These are phyloP conservation scores for Bellardia pandia DNA, from an alignment of 2,888 invertebrate species.

Conservation along the genomic window DNA sequence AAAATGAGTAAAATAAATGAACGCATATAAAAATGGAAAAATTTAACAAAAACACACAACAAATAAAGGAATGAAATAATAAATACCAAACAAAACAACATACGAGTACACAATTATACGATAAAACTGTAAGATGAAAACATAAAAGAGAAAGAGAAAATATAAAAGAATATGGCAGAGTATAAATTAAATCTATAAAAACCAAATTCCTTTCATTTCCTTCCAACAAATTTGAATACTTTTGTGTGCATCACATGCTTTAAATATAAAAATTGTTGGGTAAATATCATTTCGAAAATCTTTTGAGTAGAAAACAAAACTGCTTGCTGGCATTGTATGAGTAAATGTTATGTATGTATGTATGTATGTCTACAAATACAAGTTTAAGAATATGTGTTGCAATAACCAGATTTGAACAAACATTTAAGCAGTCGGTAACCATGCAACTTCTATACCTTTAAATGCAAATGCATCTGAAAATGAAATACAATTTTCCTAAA, in stretches of 20 bases:
- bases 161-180: slow-evolving; percentile 10
- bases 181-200: slow-evolving; percentile 49
- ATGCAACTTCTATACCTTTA: slow-evolving; percentile 26
- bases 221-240: slow-evolving; percentile 52
- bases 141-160: background rate
- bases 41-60: background rate
- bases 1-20: slow-evolving; percentile 7
- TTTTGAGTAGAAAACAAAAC: slow-evolving; percentile 8
- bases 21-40: background rate
- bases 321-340: background rate
- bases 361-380: too few species aligned
- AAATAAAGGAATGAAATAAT: slow-evolving; percentile 34
- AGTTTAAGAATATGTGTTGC: background rate
- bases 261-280: slow-evolving; percentile 54
- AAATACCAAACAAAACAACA: slow-evolving; percentile 42
- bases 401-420: slow-evolving; percentile 11
- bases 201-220: slow-evolving; percentile 48
- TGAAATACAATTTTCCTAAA: slow-evolving; percentile 39
- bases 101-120: slow-evolving; percentile 30
- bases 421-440: slow-evolving; percentile 43
- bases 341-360: too few species aligned
- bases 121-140: slow-evolving; percentile 22
- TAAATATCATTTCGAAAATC: slow-evolving; percentile 49
- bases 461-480: slow-evolving; percentile 26
- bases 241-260: slow-evolving; percentile 57